Percentiles rank a stretch among this genome's conserved stretches.
These are phyloP conservation scores for Magallana ariakensis DNA, from an alignment of 1,140 invertebrate species.

Conservation along the genomic window DNA sequence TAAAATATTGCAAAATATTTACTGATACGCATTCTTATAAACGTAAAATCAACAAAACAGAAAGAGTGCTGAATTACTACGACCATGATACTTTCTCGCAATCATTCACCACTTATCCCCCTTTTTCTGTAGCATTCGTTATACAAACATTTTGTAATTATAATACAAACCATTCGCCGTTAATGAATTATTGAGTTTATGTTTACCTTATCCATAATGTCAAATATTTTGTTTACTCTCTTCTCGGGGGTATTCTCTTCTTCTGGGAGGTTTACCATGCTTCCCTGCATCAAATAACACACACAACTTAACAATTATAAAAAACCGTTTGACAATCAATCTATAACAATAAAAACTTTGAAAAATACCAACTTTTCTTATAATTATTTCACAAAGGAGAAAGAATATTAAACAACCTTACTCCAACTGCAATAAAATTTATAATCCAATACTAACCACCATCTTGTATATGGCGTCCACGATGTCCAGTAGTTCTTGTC, in stretches of 20 bases:
- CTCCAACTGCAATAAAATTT: no score
- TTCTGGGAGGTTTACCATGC: constrained; percentile 80
- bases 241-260: constrained; percentile 82
- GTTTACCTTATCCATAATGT: constrained; percentile 81
- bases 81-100: no score
- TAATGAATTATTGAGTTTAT: background rate
- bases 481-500: constrained; percentile 80
- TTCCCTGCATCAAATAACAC: constrained; percentile 77
- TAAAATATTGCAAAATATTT: background rate
- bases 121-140: no score
- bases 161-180: no score
- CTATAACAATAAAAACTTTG: no score
- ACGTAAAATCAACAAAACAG: background rate
- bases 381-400: no score
- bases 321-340: no score
- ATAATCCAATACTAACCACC: constrained; percentile 68
- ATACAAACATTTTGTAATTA: no score
- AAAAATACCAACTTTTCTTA: no score
- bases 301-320: background rate
- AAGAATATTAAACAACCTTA: no score
- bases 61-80: background rate
- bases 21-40: background rate
- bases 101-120: no score
- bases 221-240: constrained; percentile 82
- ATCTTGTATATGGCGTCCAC: constrained; percentile 81